Conservation (phyloP, 2,797 vertebrate genomes). For the Pseudotriccus pelzelni region DNA sequence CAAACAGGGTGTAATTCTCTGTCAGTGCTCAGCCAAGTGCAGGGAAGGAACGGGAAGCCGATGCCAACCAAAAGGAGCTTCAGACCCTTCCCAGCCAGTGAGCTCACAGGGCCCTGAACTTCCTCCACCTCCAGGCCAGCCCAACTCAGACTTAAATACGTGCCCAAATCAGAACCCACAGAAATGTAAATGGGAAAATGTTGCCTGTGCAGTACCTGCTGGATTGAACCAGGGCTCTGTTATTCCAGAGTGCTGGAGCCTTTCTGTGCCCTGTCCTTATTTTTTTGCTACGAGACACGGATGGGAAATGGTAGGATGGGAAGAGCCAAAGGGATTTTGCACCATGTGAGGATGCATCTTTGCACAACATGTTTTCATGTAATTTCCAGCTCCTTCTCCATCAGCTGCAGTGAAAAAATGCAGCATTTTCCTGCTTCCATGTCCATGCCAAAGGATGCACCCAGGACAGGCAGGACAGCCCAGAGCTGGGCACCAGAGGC, state of each 20-base stretch:
- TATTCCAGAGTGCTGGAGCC: not conserved
- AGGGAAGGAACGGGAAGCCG: not conserved
- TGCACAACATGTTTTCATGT: fast-evolving
- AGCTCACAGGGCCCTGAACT: not conserved
- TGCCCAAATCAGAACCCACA: not conserved
- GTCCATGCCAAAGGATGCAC: not conserved
- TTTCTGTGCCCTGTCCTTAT: not conserved
- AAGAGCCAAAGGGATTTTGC: not conserved
- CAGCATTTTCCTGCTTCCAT: not conserved
- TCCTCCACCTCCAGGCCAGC: not conserved
- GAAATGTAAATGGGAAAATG: not conserved
- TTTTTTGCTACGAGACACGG: not conserved
- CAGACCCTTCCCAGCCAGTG: not conserved
- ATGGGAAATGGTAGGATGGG: not conserved
- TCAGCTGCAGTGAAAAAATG: not conserved
- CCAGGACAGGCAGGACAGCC: not conserved
- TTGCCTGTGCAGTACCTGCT: not conserved
- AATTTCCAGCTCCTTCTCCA: not conserved
- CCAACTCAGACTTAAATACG: not conserved
- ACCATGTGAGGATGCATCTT: fast-evolving
- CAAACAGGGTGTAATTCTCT: not conserved
- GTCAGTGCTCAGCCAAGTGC: fast-evolving
- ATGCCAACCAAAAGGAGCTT: not conserved
- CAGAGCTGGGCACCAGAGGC: not conserved
- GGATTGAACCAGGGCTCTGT: not conserved